A percentile compares a stretch with the other conserved stretches of the same genome.
Evolutionary conservation across 2,888 invertebrate genomes (phyloP).

Genomic region (Nemapogon koenigi): DNA sequence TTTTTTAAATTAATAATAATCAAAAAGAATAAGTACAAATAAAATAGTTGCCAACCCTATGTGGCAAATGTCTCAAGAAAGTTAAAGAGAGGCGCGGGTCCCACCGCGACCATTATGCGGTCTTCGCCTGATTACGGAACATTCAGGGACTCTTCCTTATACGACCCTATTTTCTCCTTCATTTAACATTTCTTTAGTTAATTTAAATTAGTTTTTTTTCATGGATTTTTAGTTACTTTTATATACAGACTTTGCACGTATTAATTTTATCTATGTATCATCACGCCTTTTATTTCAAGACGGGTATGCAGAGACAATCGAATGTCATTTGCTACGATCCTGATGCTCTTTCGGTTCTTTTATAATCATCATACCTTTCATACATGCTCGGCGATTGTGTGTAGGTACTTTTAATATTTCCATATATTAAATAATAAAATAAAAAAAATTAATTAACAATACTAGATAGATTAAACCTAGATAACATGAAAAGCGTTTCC

Average conservation of each 20-base stretch:
- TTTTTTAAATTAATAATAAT: background rate
- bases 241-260: background rate
- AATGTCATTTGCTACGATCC: too few relatives aligned
- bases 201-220: background rate
- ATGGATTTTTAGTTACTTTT: background rate
- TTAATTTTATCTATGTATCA: background rate
- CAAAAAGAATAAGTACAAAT: background rate
- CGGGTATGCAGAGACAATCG: too few relatives aligned
- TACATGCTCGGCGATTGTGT: too few relatives aligned
- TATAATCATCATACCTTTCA: too few relatives aligned
- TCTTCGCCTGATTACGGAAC: constrained; percentile 60
- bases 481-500: too few relatives aligned
- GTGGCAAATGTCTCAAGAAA: constrained; percentile 30
- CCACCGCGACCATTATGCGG: constrained; percentile 59
- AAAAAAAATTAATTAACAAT: too few relatives aligned
- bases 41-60: constrained; percentile 28
- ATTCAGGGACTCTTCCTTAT: constrained; percentile 40
- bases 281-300: too few relatives aligned
- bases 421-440: too few relatives aligned
- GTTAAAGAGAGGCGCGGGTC: constrained; percentile 26
- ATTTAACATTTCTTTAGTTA: constrained; percentile 14
- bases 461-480: too few relatives aligned
- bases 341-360: too few relatives aligned
- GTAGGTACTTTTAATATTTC: too few relatives aligned
- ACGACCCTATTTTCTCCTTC: constrained; percentile 45